Conservation (phyloP, 2,888 invertebrate genomes). For the Biston betularia region DNA sequence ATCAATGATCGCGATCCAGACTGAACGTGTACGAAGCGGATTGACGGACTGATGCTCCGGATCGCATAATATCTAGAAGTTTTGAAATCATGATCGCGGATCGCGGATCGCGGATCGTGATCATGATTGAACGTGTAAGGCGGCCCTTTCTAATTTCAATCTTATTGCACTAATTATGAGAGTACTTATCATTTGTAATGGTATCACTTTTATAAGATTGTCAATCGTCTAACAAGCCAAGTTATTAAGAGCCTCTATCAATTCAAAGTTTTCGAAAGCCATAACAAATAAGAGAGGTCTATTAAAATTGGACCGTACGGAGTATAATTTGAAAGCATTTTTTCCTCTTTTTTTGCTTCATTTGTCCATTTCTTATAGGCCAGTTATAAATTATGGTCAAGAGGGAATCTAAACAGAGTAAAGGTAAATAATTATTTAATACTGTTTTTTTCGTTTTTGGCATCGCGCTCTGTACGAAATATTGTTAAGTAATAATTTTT, state of each 20-base stretch:
- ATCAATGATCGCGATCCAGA: no score
- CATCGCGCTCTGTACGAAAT: no score
- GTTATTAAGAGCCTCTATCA: slow-evolving; percentile 45
- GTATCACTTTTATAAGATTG: slow-evolving; percentile 19
- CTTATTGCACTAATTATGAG: slow-evolving; percentile 34
- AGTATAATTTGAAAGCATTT: slow-evolving; percentile 57
- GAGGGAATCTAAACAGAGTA: slow-evolving; percentile 3
- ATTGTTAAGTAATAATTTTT: no score
- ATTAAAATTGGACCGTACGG: slow-evolving; percentile 41
- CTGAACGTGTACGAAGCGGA: no score
- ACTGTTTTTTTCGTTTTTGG: background rate
- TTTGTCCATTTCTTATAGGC: slow-evolving; percentile 49
- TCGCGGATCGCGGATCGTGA: no score
- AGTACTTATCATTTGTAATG: slow-evolving; percentile 14
- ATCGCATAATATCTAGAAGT: no score
- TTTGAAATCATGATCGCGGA: no score
- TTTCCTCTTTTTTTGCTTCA: slow-evolving; percentile 47
- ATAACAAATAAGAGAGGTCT: slow-evolving; percentile 34
- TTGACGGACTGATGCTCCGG: no score
- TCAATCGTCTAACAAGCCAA: slow-evolving; percentile 34
- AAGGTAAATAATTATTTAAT: background rate
- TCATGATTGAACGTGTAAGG: no score
- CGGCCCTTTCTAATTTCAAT: slow-evolving; percentile 52
- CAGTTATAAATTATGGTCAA: slow-evolving; percentile 33
- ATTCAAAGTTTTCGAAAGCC: background rate